Conservation (phyloP, 2,113 vertebrate species). For the Bujurquina vittata region DNA sequence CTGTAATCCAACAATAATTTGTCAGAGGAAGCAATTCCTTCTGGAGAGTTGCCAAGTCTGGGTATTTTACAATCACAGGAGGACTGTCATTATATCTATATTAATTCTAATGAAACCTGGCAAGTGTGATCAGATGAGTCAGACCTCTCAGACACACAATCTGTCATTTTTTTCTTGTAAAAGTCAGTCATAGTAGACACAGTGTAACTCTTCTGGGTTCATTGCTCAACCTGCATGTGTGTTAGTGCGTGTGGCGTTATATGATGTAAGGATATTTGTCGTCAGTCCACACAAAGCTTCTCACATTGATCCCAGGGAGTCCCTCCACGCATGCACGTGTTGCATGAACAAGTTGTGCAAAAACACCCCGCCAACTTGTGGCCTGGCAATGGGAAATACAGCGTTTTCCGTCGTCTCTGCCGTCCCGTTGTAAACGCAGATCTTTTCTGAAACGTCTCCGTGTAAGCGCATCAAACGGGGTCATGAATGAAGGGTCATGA, state of each 20-base stretch:
- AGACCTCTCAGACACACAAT: conserved; percentile 52
- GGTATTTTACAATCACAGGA: conserved; percentile 51
- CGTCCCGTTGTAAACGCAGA: too few species aligned
- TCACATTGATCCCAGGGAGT: too few species aligned
- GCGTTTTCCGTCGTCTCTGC: too few species aligned
- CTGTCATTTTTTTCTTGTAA: neutral
- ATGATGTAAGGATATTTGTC: neutral
- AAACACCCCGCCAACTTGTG: too few species aligned
- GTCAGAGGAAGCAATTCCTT: conserved; percentile 55
- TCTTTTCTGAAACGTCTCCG: too few species aligned
- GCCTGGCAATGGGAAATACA: too few species aligned
- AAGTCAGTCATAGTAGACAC: conserved; percentile 22
- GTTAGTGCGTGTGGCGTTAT: neutral
- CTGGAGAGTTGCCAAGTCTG: conserved; percentile 52
- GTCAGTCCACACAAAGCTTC: too few species aligned
- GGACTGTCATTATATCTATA: conserved; percentile 67
- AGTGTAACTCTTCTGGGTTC: neutral
- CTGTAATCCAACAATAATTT: conserved; percentile 66
- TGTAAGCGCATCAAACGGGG: too few species aligned
- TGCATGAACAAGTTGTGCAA: too few species aligned
- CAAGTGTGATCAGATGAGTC: conserved; percentile 57
- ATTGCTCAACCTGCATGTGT: neutral
- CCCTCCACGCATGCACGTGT: too few species aligned
- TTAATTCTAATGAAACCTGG: conserved; percentile 60
- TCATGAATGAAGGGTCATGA: neutral